A percentile compares a stretch with the other conserved stretches of the same genome.
Conservation (phyloP, 2,113 vertebrate genomes). For the Cacatua alba region DNA sequence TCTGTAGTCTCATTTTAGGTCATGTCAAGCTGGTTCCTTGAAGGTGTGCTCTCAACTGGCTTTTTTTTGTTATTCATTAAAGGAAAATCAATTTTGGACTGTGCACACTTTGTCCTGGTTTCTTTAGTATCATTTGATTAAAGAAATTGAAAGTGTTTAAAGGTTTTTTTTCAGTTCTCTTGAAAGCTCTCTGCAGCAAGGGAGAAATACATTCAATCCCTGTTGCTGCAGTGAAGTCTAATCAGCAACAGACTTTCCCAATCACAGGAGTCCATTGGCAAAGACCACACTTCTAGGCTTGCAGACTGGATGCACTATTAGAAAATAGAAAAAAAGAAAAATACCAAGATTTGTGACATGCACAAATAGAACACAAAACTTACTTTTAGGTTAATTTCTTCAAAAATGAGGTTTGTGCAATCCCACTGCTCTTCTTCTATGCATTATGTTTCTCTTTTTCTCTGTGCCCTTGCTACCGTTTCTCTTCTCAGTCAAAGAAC, state of each 20-base stretch:
- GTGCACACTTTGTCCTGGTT: not conserved
- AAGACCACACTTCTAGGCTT: not conserved
- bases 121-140: not conserved
- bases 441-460: not conserved
- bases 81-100: not conserved
- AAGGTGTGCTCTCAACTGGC: not conserved
- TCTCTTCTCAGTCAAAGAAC: not conserved
- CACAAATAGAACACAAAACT: not conserved
- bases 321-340: not conserved
- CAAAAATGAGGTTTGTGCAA: not conserved
- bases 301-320: not conserved
- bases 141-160: not conserved
- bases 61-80: conserved; percentile 16
- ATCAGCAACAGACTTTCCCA: not conserved
- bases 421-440: not conserved
- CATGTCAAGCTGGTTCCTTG: not conserved
- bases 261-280: not conserved
- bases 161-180: not conserved
- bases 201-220: not conserved
- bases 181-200: not conserved
- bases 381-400: not conserved
- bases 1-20: not conserved
- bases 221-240: not conserved
- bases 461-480: not conserved
- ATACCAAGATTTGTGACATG: not conserved